These are phyloP conservation scores for Cotesia typhae DNA, from an alignment of 1,140 invertebrate species.

Conservation along the genomic window DNA sequence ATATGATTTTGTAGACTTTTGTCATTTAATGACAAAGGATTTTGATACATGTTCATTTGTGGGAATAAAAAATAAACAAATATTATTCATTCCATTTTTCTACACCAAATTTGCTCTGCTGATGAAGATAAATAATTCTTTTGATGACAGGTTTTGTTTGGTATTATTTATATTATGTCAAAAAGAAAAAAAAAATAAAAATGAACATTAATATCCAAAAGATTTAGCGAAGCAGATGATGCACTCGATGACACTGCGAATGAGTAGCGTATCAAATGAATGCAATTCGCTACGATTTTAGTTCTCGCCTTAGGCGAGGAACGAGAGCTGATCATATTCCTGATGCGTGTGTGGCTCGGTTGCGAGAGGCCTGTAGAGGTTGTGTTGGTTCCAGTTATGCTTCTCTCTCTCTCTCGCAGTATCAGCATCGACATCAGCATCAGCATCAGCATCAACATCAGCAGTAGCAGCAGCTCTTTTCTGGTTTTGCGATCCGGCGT, in stretches of 20 bases:
- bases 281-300: conserved; percentile 37
- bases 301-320: conserved; percentile 40
- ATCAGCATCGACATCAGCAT: no score
- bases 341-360: conserved; percentile 34
- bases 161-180: no score
- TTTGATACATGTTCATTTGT: neutral
- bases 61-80: neutral
- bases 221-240: conserved; percentile 21
- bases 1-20: conserved; percentile 55
- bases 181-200: neutral
- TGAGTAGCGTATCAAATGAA: conserved; percentile 35
- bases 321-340: conserved; percentile 34
- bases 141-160: no score
- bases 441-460: no score
- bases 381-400: conserved; percentile 24
- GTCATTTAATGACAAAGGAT: conserved; percentile 6
- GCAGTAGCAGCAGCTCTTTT: conserved; percentile 1
- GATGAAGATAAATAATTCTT: no score
- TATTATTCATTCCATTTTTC: no score
- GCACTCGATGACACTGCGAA: conserved; percentile 31
- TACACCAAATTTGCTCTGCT: no score
- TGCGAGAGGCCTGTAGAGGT: conserved; percentile 11
- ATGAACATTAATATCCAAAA: neutral
- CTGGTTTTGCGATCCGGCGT: conserved; percentile 44
- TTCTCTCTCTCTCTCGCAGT: neutral